phyloP scores from a whole-genome alignment of 2,888 invertebrate genomes.

The Halictus ligatus region DNA sequence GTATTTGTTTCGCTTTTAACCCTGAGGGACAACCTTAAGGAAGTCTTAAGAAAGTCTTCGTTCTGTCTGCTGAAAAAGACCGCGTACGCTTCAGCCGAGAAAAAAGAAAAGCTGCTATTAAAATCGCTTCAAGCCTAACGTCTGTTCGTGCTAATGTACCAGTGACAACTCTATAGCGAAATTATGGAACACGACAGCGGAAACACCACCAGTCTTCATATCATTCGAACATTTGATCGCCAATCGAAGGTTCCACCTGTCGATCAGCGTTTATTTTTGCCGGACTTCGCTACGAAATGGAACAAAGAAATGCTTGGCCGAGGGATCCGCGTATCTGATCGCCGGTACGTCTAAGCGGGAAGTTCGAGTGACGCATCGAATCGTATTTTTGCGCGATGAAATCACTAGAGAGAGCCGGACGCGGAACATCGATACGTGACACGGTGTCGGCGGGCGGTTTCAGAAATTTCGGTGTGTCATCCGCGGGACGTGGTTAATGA shows the following conservation, averaged over 20 bases:
- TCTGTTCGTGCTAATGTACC: not conserved
- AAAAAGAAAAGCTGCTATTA: not conserved
- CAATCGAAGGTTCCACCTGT: constrained; percentile 30
- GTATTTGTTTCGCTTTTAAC: not conserved
- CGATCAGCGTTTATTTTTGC: constrained; percentile 10
- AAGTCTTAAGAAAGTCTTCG: not conserved
- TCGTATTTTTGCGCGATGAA: constrained; percentile 39
- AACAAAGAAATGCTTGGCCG: constrained; percentile 26
- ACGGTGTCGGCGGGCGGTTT: not conserved
- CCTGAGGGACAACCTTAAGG: not conserved
- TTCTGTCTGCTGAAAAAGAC: not conserved
- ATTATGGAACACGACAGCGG: not conserved
- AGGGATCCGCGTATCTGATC: constrained; percentile 12
- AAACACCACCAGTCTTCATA: not conserved
- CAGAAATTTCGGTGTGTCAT: constrained; percentile 39
- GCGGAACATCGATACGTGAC: constrained; percentile 28
- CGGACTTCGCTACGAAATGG: constrained; percentile 3
- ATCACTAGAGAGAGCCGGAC: constrained; percentile 38
- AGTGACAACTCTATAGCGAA: constrained; percentile 3
- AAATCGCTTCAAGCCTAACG: not conserved
- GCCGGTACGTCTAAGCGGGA: not conserved
- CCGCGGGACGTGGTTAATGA: constrained; percentile 45
- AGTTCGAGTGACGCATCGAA: constrained; percentile 43
- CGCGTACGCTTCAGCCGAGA: not conserved
- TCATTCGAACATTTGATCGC: not conserved